These are phyloP conservation scores for Microhierax caerulescens DNA, from an alignment of 2,797 vertebrate genomes.

Conservation along the genomic window DNA sequence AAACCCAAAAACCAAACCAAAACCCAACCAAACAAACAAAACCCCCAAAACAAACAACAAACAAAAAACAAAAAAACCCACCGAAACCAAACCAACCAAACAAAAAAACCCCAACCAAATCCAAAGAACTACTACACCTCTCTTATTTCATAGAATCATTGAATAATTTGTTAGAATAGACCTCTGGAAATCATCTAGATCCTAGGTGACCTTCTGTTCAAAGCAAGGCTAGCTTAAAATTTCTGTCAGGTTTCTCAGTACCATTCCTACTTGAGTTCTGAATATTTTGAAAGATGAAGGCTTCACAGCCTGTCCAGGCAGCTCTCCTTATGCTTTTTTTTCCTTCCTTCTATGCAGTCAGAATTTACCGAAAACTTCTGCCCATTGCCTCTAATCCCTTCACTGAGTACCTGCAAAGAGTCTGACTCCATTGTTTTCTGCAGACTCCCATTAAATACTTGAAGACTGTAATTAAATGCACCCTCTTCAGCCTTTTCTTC, in stretches of 20 bases:
- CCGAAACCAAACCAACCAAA: too few relatives aligned
- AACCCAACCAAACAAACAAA: background rate
- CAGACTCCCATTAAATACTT: background rate
- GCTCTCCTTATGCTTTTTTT: background rate
- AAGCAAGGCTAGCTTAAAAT: background rate
- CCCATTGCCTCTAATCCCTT: background rate
- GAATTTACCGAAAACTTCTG: background rate
- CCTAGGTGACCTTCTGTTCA: background rate
- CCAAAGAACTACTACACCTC: background rate
- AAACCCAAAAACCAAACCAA: too few relatives aligned
- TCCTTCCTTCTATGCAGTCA: background rate
- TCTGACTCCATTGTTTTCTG: background rate
- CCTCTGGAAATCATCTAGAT: background rate
- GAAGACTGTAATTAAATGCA: background rate
- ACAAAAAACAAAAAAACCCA: too few relatives aligned
- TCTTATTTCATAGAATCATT: background rate
- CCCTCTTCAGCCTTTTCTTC: background rate
- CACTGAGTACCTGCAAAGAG: background rate
- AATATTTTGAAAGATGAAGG: background rate
- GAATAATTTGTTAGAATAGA: background rate
- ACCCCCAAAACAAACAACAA: too few relatives aligned
- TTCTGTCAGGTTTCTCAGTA: background rate
- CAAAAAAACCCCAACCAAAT: background rate
- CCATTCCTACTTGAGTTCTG: background rate
- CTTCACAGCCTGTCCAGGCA: background rate